A percentile compares a stretch with the other conserved stretches of the same genome.
phyloP scores from a whole-genome alignment of 2,113 vertebrate species.

The Redunca redunca region DNA sequence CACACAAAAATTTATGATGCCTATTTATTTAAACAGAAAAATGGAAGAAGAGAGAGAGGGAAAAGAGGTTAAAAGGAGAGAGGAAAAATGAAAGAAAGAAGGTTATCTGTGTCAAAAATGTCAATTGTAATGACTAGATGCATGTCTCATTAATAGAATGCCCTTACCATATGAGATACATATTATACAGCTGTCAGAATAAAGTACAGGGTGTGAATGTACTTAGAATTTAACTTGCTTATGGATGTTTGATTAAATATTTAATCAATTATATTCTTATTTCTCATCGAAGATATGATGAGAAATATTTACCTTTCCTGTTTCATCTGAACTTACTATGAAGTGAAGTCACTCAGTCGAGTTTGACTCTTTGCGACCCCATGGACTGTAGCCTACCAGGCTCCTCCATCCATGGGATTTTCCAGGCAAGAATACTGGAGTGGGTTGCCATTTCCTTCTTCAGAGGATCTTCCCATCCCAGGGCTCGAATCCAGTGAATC shows the following conservation, averaged over 20 bases:
- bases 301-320: not conserved
- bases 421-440: no score
- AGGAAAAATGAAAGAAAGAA: not conserved
- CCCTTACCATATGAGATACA: not conserved
- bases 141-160: not conserved
- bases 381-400: no score
- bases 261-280: conserved; percentile 27
- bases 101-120: not conserved
- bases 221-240: conserved; percentile 8
- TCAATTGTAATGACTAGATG: not conserved
- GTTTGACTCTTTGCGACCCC: no score
- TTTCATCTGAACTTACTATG: not conserved
- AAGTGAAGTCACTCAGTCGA: no score
- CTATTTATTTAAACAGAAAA: not conserved
- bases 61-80: not conserved
- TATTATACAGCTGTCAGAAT: not conserved
- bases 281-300: not conserved
- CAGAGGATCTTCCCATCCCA: no score
- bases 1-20: not conserved
- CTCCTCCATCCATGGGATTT: no score
- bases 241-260: not conserved
- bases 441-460: no score
- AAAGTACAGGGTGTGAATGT: not conserved
- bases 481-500: no score
- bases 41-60: not conserved